Evolutionary conservation across 35 echinoderm and acorn worm species (phyloP), one percentile per base, ranked within the genome.

Genomic region (Strongylocentrotus purpuratus): DNA sequence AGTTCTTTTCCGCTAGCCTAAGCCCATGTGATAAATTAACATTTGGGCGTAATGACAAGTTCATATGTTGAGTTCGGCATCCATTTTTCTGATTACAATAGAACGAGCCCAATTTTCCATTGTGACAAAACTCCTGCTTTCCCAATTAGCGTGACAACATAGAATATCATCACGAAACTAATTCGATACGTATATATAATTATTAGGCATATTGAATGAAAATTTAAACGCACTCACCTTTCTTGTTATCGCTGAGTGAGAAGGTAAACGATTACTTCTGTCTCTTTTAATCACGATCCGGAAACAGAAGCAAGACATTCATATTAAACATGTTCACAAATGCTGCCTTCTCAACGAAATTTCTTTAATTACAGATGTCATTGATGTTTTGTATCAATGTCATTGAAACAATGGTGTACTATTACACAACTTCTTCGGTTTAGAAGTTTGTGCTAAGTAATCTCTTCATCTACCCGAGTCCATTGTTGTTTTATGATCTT

Each of bases 401-500:
- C 65, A 78, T 78, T 78, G 22, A n/a, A 78, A 78, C 65, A 28
- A 28, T n/a, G 28, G 65, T 78, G 65, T n/a, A 7, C 65, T 78
- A 1, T 28, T 78, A 78, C 65, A 78, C 20, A 78, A 78, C 65
- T 78, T n/a, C 0, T 28, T 2, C 50, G 15, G 7, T 55, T 22
- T 22, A 28, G 65, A 78, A 22, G 65, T 78, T 78, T 78, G 20
- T 18, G 25, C 4, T n/a, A 78, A 78, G 20, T 78, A 28, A 78
- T 78, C 65, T 31, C 28, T n/a, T n/a, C 4, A 78, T 7, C 8
- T 78, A 28, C 65, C 5, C 6, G 65, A 78, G 65, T 28, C 65
- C 65, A 78, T 78, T 78, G 65, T 78, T 78, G 65, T 78, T 78
- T n/a, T n/a, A n/a, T 78, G 65, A 78, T 78, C 65, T 78, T 78